Evolutionary conservation across 2,113 vertebrate species (phyloP), one percentile per base, ranked within the genome.

Genomic region (Hirundichthys speculiger): DNA sequence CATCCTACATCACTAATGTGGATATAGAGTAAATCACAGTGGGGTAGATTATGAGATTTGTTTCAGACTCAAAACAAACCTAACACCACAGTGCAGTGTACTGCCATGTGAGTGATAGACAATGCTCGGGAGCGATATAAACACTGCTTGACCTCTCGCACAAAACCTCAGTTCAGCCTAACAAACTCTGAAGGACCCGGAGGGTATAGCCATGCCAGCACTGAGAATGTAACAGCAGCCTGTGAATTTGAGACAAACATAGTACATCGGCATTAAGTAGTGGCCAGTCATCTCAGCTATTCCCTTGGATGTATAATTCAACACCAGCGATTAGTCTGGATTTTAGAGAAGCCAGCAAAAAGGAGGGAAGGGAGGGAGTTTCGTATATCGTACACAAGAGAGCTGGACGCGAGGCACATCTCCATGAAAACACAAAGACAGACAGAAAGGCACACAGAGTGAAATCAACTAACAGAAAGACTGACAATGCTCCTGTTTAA

Each of bases 281-380:
- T 58, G 73, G 79, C 73, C 52, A 40, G 73, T 77, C 79, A 64
- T 55, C 85, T 91, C 84, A 80, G 69, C 84, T 75, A 93, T 93
- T 92, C 91, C 82, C 89, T 94, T 93, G 88, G 91, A 94, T 93
- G 91, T 92, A 93, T 92, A 92, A 93, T 94, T 94, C 80, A 93
- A 80, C 85, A 89, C 69, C 86, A 86, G 85, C 86, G 88, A 94
- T 93, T 92, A 93, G 86, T 86, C 78, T 79, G 76, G 84, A 84
- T 91, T 80, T 88, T 88, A 83, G 72, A 80, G 82, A 84, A 80
- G 79, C 65, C 65, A 60, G 75, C 25, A 25, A 27, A 41, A 56
- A 52, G 54, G 15, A 27, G 51, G 42, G 13, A 45, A n/a, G 20
- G 16, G 20, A 34, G 46, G 45, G 58, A 67, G 75, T 68, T 78